Base-by-base conservation (phyloP, 2,113 vertebrate genomes). In the Oncorhynchus keta region DNA sequence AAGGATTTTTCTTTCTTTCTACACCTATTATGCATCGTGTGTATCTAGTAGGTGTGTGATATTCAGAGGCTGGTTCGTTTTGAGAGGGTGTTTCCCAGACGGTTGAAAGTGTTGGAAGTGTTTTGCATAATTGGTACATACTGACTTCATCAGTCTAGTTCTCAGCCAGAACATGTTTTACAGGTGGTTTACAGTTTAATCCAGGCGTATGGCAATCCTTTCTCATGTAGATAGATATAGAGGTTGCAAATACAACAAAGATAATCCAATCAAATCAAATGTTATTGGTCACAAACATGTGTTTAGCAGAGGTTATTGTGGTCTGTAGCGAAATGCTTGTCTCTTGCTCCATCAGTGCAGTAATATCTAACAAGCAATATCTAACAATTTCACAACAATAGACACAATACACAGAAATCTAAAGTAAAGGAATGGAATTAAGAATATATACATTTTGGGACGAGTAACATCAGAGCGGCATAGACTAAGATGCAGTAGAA, bases 81-180 rank as follows among this genome's bases (percentile, higher is more conserved):
- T 13, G 18, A 71, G 70, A 28, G 22, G 51, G 26, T 1, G 65
- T 72, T 75, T 30, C 61, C 39, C 49, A 70, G 67, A 32, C 28
- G 59, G 55, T 73, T 76, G 67, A 80, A 61, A 64, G 35, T 24
- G 69, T 48, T 73, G 75, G 64, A 79, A 30, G 67, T 45, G 22
- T 20, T 70, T 79, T 75, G 68, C 57, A 66, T 79, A 76, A 78
- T 28, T 61, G 3, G 20, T 65, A 1, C 0, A 28, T 65, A 7
- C 69, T 71, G 9, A 55, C 79, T 79, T 73, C 71, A 45, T 8
- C 4, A 0, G 35, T 39, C 7, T 39, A 11, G 8, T 35, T 51
- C 1, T 68, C 18, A 30, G 55, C 35, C 16, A 24, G 20, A 72
- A 77, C 75, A 20, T 4, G 70, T 49, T 69, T 22, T 66, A 76